These are phyloP conservation scores for Carlito syrichta DNA, from an alignment of 2,113 vertebrate species.

Conservation along the genomic window DNA sequence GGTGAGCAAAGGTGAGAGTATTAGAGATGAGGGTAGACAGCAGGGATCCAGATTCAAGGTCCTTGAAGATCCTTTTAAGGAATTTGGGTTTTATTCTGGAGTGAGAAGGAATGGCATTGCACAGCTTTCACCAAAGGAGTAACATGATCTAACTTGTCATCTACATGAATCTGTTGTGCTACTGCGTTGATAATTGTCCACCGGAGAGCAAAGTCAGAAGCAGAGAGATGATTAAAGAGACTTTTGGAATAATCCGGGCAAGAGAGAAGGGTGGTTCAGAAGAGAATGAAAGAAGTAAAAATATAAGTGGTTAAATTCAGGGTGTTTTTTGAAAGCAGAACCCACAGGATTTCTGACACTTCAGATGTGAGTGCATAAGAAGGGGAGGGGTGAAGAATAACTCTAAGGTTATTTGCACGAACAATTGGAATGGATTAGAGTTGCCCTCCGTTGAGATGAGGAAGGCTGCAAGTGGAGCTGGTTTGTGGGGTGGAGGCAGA, in stretches of 20 bases:
- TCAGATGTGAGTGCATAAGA: neutral
- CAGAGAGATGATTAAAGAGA: neutral
- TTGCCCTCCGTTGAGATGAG: neutral
- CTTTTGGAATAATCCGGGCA: neutral
- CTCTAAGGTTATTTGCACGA: neutral
- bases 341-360: neutral
- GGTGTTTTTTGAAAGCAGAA: conserved; percentile 34
- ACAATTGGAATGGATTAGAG: neutral
- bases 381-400: neutral
- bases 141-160: neutral
- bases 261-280: neutral
- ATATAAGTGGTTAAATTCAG: neutral
- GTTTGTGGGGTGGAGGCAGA: neutral
- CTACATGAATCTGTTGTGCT: neutral
- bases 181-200: neutral
- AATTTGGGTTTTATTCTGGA: neutral
- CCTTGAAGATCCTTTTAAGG: neutral
- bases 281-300: neutral
- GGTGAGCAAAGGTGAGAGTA: neutral
- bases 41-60: neutral
- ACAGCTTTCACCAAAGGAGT: neutral
- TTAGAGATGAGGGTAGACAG: neutral
- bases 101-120: neutral
- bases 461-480: neutral
- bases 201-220: neutral